Evolutionary conservation across 2,888 invertebrate genomes (phyloP).

Genomic region (Caenorhabditis uteleia): DNA sequence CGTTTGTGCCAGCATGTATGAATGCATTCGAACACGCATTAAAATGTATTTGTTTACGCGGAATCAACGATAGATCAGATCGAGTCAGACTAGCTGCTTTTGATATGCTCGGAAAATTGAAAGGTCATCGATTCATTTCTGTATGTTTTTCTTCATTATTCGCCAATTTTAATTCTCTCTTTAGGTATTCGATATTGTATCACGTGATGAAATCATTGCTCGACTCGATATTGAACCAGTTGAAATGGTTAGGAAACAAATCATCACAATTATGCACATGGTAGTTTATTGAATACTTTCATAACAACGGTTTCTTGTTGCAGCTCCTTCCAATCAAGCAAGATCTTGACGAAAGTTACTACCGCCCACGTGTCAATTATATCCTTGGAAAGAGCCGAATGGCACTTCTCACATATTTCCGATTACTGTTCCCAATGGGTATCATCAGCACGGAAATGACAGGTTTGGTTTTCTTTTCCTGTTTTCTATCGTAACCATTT

Average conservation of each 20-base stretch:
- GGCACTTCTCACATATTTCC: conserved; percentile 26
- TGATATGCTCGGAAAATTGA: conserved; percentile 11
- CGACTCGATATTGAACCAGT: conserved; percentile 39
- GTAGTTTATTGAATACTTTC: conserved; percentile 1
- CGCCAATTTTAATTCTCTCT: too few species aligned
- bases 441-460: conserved; percentile 13
- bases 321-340: conserved; percentile 16
- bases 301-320: not conserved
- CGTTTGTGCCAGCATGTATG: conserved; percentile 12
- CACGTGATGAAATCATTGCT: conserved; percentile 27
- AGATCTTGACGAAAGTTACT: conserved; percentile 17
- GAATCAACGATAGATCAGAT: conserved; percentile 36
- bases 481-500: not conserved
- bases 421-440: conserved; percentile 25
- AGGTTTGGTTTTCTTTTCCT: not conserved
- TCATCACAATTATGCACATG: conserved; percentile 27
- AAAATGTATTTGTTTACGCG: conserved; percentile 6
- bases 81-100: conserved; percentile 22
- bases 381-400: conserved; percentile 22
- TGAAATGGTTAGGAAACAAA: conserved; percentile 26
- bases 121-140: conserved; percentile 28
- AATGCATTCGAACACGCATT: conserved; percentile 28
- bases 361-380: conserved; percentile 20
- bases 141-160: conserved; percentile 1
- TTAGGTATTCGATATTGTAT: conserved; percentile 25